Evolutionary conservation across 2,797 vertebrate species (phyloP), one percentile per base, ranked within the genome.

Genomic region (Argya squamiceps): DNA sequence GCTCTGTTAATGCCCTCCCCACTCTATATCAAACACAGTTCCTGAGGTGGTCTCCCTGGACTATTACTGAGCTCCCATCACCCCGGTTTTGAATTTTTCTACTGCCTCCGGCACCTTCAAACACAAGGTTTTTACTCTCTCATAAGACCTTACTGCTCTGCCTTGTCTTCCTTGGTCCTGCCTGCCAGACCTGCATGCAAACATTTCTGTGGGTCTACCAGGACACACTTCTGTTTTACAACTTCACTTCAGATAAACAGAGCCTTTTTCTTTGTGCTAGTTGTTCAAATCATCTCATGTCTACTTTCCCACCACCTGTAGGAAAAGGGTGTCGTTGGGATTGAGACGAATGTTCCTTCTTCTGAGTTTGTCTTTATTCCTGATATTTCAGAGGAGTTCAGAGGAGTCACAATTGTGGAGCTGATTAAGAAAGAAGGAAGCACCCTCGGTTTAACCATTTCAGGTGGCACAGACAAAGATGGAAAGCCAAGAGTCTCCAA

Each of bases 391-490:
- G 99, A 99, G 98, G 99, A 99, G 94, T 98, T 99, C 98, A 98
- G 99, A 95, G 99, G 99, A 39, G 98, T 99, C 93, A 99, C 99
- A 24, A 96, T 99, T 18, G 99, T 99, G 97, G 99, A 99, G 98
- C 98, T 99, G 97, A 98, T 99, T 84, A 99, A 99, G 97, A 99
- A 99, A 69, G 99, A 99, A 80, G 99, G 99, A 92, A 99, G 99
- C 97, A 99, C 99, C 0, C 97, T 99, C 1, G 99, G 99, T 46
- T 98, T 99, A 89, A 99, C 99, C 78, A 99, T 99, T 97, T 99
- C 99, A 4, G 99, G 99, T 22, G 99, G 99, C 52, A 99, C 99
- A 0, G 99, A 99, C 98, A 99, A 99, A 96, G 99, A 99, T 7
- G 99, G 99, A 46, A 99, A 99, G 89, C 99, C 99, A 18, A 97